Conservation (phyloP, 2,113 vertebrate species). For the Henicopernis longicauda region DNA sequence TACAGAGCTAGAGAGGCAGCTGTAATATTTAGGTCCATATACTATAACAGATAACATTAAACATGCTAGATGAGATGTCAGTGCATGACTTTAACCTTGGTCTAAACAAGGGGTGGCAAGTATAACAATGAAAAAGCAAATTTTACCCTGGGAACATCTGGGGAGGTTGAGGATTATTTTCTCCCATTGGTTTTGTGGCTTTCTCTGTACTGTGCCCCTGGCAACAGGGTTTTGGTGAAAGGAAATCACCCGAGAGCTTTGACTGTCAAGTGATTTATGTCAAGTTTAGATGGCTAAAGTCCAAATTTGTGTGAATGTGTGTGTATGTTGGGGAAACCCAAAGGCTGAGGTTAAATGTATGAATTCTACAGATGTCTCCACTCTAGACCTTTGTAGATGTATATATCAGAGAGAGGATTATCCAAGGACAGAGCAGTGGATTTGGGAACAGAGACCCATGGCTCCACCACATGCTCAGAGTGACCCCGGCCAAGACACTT, state of each 20-base stretch:
- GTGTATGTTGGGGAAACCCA: background rate
- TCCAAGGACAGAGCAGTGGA: background rate
- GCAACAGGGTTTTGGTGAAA: background rate
- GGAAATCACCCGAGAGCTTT: background rate
- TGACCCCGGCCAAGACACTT: background rate
- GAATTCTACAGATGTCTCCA: background rate
- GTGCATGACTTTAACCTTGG: background rate
- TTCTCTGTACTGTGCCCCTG: background rate
- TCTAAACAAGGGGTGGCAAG: background rate
- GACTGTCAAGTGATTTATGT: background rate
- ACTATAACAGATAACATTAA: background rate
- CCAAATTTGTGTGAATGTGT: background rate
- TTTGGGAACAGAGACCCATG: background rate
- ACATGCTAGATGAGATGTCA: background rate
- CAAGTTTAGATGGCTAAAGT: background rate
- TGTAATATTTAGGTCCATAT: background rate
- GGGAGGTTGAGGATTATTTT: conserved; percentile 33
- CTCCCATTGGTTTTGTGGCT: conserved; percentile 1
- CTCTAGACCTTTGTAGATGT: background rate
- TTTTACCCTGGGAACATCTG: background rate
- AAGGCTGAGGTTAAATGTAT: background rate
- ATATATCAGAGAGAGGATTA: background rate
- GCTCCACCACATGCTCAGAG: background rate
- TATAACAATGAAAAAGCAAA: background rate
- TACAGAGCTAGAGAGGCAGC: background rate